phyloP scores from a whole-genome alignment of 2,888 invertebrate species.

The Rhaphigaster nebulosa region DNA sequence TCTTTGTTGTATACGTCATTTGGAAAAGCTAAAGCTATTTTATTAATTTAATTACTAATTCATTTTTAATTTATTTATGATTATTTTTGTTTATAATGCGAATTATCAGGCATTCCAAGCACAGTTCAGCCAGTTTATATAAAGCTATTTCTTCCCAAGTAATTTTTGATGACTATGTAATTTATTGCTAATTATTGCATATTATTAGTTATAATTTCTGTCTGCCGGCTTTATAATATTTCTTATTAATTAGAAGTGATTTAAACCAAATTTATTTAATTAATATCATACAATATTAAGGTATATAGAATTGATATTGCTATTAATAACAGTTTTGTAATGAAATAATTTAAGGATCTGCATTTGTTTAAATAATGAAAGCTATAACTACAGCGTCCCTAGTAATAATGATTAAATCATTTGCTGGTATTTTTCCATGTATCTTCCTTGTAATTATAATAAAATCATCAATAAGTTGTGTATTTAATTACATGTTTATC shows the following conservation, averaged over 20 bases:
- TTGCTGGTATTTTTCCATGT: neutral
- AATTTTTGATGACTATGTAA: neutral
- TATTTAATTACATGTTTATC: neutral
- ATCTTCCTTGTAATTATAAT: slow-evolving; percentile 16
- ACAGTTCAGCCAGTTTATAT: neutral
- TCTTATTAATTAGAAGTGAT: neutral
- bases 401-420: neutral
- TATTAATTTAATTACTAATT: neutral
- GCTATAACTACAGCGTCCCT: neutral
- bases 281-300: neutral
- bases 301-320: neutral
- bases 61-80: neutral
- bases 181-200: neutral
- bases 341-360: neutral
- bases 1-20: neutral
- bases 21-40: slow-evolving; percentile 1
- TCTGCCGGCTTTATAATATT: neutral
- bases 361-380: neutral
- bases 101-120: neutral
- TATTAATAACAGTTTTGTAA: neutral
- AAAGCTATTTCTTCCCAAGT: neutral
- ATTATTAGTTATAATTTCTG: neutral
- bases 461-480: neutral
- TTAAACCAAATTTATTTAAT: neutral
- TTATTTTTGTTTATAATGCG: neutral